A percentile compares a stretch with the other conserved stretches of the same genome.
Conservation (phyloP, 2,113 vertebrate genomes). For the Corythornis vintsioides region DNA sequence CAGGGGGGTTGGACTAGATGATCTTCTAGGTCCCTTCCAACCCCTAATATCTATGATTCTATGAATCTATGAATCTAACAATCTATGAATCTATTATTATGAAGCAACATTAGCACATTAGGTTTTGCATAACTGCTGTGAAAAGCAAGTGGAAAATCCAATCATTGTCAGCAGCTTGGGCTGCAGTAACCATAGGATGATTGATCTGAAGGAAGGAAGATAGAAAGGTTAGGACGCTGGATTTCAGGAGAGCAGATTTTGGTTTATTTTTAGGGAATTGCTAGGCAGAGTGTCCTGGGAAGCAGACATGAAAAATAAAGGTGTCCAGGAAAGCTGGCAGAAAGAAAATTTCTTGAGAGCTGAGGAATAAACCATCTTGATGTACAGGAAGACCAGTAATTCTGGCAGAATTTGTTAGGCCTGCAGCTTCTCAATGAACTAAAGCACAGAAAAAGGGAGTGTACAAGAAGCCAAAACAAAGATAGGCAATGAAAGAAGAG, state of each 20-base stretch:
- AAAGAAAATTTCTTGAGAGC: not conserved
- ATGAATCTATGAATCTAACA: too few relatives aligned
- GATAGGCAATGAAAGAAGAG: not conserved
- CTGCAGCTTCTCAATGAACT: conserved; percentile 21
- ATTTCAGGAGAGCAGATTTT: not conserved
- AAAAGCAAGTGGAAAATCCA: not conserved
- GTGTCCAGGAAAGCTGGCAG: conserved; percentile 33
- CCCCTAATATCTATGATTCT: too few relatives aligned
- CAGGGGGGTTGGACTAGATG: too few relatives aligned
- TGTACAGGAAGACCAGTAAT: not conserved
- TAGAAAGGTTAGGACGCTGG: not conserved
- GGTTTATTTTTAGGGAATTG: conserved; percentile 38
- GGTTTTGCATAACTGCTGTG: not conserved
- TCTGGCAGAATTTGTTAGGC: conserved; percentile 27
- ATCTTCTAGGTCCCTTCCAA: too few relatives aligned
- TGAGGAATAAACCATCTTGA: not conserved
- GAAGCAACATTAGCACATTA: not conserved
- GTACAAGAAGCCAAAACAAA: not conserved
- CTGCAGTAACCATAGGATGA: not conserved
- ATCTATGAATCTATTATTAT: not conserved
- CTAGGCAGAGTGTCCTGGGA: conserved; percentile 25
- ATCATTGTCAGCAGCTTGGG: not conserved
- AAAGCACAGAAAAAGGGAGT: not conserved
- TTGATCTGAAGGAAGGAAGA: not conserved
- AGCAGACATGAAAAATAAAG: conserved; percentile 30